Evolutionary conservation across 2,888 invertebrate genomes (phyloP).

Genomic region (Maniola hyperantus): DNA sequence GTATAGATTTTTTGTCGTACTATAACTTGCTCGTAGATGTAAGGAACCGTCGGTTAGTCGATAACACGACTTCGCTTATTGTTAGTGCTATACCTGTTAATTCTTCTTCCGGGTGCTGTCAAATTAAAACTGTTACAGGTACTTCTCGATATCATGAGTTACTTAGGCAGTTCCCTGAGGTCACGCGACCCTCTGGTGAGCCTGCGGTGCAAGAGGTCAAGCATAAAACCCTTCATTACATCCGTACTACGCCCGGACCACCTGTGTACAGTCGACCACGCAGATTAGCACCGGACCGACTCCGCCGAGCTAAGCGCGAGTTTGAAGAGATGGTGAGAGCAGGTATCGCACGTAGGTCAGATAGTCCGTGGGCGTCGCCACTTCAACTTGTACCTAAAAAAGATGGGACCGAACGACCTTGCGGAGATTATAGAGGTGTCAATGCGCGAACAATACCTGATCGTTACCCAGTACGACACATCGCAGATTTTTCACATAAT

Average conservation of each 20-base stretch:
- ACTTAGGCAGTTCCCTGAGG: slow-evolving; percentile 6
- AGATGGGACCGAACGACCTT: too few species aligned
- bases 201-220: slow-evolving; percentile 10
- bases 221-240: slow-evolving; percentile 33
- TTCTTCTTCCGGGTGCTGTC: not conserved
- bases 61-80: not conserved
- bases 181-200: slow-evolving; percentile 27
- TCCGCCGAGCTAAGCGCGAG: slow-evolving; percentile 39
- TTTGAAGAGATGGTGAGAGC: too few species aligned
- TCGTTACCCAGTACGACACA: too few species aligned
- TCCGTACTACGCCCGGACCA: slow-evolving; percentile 36
- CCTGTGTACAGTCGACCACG: slow-evolving; percentile 41
- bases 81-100: not conserved
- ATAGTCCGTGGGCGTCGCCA: too few species aligned
- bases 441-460: too few species aligned
- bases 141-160: slow-evolving; percentile 18
- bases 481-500: too few species aligned
- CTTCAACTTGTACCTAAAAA: too few species aligned
- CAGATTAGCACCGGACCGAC: slow-evolving; percentile 40
- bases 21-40: too few species aligned
- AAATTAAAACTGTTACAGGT: slow-evolving; percentile 4
- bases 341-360: too few species aligned
- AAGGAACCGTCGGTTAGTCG: not conserved
- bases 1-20: too few species aligned
- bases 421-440: too few species aligned